Evolutionary conservation across 1,140 invertebrate species (phyloP).

Genomic region (Tetragonula clypearis): DNA sequence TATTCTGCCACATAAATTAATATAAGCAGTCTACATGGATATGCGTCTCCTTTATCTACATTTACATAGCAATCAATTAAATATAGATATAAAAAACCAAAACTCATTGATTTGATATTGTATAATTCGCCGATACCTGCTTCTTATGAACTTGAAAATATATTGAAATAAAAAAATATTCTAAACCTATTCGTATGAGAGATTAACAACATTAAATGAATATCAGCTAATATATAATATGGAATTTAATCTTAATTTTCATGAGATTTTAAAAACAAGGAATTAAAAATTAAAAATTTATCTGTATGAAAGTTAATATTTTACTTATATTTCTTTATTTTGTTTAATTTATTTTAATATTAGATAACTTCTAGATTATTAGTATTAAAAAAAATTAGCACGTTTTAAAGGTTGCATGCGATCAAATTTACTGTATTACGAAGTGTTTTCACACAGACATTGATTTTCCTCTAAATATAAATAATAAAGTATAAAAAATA

Average conservation of each 20-base stretch:
- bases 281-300: neutral
- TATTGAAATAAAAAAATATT: conserved; percentile 14
- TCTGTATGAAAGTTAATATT: neutral
- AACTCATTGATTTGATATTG: conserved; percentile 54
- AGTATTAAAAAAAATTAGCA: neutral
- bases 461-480: neutral
- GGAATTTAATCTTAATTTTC: neutral
- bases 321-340: neutral
- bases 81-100: conserved; percentile 6
- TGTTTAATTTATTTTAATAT: neutral
- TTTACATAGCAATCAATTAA: conserved; percentile 7
- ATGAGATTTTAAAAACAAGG: neutral
- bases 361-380: neutral
- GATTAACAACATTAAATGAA: neutral
- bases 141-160: neutral
- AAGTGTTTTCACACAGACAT: neutral
- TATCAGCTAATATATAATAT: neutral
- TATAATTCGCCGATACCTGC: conserved; percentile 38
- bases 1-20: conserved; percentile 54
- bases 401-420: neutral
- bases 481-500: neutral
- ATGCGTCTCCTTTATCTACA: conserved; percentile 60
- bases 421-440: conserved; percentile 1
- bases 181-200: neutral
- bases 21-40: conserved; percentile 74